Conservation (phyloP, 64 coral and sea anemone species). For the Exaiptasia diaphana region DNA sequence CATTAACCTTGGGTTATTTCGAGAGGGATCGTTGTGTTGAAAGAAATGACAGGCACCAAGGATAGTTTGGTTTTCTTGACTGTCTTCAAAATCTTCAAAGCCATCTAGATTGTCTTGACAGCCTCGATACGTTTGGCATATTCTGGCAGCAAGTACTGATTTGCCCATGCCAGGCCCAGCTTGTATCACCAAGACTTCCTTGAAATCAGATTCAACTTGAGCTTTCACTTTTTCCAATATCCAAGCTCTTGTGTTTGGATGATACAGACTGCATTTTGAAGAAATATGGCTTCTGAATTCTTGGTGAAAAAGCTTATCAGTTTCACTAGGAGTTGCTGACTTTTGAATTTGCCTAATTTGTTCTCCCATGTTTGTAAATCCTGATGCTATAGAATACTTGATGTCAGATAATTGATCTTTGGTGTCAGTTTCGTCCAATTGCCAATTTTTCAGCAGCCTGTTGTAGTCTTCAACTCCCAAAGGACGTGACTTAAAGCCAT, state of each 20-base stretch:
- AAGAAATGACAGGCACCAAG: slow-evolving; percentile 60
- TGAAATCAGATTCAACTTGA: too few species aligned
- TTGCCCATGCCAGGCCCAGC: slow-evolving; percentile 59
- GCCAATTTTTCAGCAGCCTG: not conserved
- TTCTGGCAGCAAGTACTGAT: slow-evolving; percentile 43
- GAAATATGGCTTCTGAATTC: not conserved
- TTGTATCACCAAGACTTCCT: slow-evolving; percentile 32
- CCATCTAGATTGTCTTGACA: too few species aligned
- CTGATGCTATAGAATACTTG: too few species aligned
- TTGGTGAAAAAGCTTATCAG: too few species aligned
- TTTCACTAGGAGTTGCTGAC: too few species aligned
- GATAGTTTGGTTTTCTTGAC: not conserved
- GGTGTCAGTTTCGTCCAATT: not conserved
- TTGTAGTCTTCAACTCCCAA: not conserved
- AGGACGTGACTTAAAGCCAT: not conserved
- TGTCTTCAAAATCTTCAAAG: too few species aligned
- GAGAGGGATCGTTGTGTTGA: slow-evolving; percentile 36
- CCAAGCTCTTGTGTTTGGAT: not conserved
- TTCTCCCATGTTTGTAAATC: too few species aligned
- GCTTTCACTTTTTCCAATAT: not conserved
- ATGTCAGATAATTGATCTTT: too few species aligned
- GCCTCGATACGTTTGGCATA: not conserved
- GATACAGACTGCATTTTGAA: not conserved
- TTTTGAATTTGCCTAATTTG: too few species aligned
- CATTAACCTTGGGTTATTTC: slow-evolving; percentile 42